phyloP scores from a whole-genome alignment of 2,888 invertebrate species.

The Rhingia rostrata region DNA sequence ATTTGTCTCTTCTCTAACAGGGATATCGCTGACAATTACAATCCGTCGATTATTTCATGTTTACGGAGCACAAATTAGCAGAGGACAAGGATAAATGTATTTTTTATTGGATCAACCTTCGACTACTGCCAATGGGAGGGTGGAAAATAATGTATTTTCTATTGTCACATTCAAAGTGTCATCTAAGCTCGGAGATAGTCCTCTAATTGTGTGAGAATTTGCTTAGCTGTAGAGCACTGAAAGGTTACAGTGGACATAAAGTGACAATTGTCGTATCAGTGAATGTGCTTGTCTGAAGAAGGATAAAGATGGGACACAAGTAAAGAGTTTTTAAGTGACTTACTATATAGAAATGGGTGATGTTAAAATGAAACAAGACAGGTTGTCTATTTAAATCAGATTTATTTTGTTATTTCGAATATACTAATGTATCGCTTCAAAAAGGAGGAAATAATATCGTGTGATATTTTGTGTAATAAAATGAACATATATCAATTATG shows the following conservation, averaged over 20 bases:
- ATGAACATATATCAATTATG: too few species aligned
- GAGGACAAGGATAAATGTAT: constrained; percentile 60
- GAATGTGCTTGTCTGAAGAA: constrained; percentile 10
- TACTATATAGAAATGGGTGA: not conserved
- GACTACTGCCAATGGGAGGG: not conserved
- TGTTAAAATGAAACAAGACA: not conserved
- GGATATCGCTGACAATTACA: constrained; percentile 54
- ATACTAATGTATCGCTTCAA: too few species aligned
- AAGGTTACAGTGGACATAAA: constrained; percentile 14
- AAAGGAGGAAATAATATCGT: too few species aligned
- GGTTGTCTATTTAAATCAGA: not conserved
- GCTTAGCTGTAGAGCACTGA: not conserved
- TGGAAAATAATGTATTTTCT: constrained; percentile 5
- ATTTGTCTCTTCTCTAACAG: constrained; percentile 13
- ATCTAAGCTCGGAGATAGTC: constrained; percentile 2
- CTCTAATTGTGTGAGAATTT: constrained; percentile 53
- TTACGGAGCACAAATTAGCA: constrained; percentile 63
- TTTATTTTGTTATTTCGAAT: too few species aligned
- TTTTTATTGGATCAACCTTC: constrained; percentile 13
- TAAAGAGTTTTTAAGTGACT: not conserved
- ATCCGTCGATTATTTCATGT: constrained; percentile 46
- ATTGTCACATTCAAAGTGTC: constrained; percentile 25
- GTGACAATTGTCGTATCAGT: constrained; percentile 67
- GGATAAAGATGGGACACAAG: not conserved
- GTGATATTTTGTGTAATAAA: too few species aligned